Evolutionary conservation across 2,113 vertebrate species (phyloP), one percentile per base, ranked within the genome.

Genomic region (Cichladusa arquata): DNA sequence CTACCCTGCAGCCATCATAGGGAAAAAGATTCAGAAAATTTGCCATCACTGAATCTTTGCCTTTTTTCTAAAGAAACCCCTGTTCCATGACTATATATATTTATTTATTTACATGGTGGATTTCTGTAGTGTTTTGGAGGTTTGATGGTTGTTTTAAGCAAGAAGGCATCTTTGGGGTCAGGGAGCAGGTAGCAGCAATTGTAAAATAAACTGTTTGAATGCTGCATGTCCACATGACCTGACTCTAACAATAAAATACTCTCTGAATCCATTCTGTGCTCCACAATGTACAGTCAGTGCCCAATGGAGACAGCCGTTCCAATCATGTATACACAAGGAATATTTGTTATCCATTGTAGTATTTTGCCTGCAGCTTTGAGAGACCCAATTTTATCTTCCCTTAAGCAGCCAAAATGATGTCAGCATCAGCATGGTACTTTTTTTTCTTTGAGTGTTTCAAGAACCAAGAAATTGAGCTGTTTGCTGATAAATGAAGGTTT

Each of bases 381-480:
- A 95, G 93, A 96, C 96, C 94, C 92, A 97, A 48, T 97, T 97
- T 95, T 93, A 38, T 94, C 92, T 92, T 79, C 81, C 92, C 69
- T 66, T 81, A 53, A 96, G 95, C 93, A 78, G 70, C 40, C 88
- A 77, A 79, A 95, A 93, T 66, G 57, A 94, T 92, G 92, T 91
- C 92, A 92, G 88, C 54, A 53, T 76, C 78, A 81, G 76, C 2
- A 0, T 82, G 83, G 78, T 67, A 45, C 70, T 91, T 57, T 40
- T 51, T 76, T 87, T 93, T n/a, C 88, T 88, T 88, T 74, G 72
- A 58, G 24, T 64, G 36, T 60, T 92, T 83, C 51, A 88, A 83
- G 95, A 71, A 73, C 45, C 40, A 64, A 81, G 60, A 86, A 88
- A 90, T 40, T 1, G 57, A 92, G 58, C 54, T 11, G 2, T 74